phyloP scores from a whole-genome alignment of 1,140 invertebrate species.

The Caenorhabditis elegans region DNA sequence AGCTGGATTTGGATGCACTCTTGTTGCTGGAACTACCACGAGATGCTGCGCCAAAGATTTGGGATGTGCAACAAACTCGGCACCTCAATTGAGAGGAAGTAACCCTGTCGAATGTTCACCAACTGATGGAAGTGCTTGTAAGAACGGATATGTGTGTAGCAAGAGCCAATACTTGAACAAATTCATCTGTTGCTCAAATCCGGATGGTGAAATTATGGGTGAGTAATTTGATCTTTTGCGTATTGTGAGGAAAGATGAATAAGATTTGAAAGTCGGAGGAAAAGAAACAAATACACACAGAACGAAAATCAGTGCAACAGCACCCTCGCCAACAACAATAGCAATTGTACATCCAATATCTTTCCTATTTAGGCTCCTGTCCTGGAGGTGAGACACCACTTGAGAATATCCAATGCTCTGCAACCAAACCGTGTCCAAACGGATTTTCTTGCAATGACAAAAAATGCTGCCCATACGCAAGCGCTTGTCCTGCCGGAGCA shows the following conservation, averaged over 20 bases:
- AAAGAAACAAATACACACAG: conserved; percentile 43
- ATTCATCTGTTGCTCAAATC: conserved; percentile 50
- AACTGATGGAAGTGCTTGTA: conserved; percentile 52
- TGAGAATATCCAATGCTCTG: conserved; percentile 51
- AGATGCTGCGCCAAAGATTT: conserved; percentile 63
- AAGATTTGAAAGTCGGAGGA: neutral
- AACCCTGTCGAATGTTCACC: conserved; percentile 60
- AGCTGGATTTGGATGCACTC: conserved; percentile 63
- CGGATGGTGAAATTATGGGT: conserved; percentile 34
- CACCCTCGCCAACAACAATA: conserved; percentile 56
- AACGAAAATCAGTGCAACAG: conserved; percentile 54
- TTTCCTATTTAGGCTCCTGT: conserved; percentile 52
- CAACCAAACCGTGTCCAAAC: conserved; percentile 56
- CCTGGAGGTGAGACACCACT: conserved; percentile 58
- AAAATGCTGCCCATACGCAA: conserved; percentile 61
- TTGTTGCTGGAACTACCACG: conserved; percentile 61
- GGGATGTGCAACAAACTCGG: conserved; percentile 64
- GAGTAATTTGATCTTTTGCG: conserved; percentile 25
- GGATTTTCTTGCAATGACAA: conserved; percentile 60
- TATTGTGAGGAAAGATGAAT: neutral
- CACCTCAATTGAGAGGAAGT: conserved; percentile 61
- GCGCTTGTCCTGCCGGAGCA: conserved; percentile 60
- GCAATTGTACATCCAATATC: neutral
- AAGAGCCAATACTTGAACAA: conserved; percentile 34
- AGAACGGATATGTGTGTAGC: conserved; percentile 49